Base-by-base conservation (phyloP, 2,888 invertebrate genomes). In the Phytoseiulus persimilis region DNA sequence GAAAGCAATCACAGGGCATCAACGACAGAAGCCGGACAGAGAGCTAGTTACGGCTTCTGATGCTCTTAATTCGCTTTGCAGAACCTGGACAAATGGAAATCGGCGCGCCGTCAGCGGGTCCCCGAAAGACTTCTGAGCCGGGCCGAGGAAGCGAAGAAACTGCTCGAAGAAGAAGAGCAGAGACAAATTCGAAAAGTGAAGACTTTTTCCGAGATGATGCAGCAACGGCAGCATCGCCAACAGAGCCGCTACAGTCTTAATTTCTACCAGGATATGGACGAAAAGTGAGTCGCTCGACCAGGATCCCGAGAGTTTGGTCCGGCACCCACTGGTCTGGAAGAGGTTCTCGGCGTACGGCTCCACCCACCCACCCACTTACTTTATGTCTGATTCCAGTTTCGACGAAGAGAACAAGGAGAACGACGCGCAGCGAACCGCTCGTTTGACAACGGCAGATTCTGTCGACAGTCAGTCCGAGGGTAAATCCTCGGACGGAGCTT, bases 41-140 rank as follows among this genome's bases (percentile, higher is more conserved):
- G 65, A 11, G 65, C 14, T 65, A 65, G 65, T 65, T 65, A 14
- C 65, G 65, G 14, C 65, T 14, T 65, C 65, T 65, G 65, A 65
- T 28, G 65, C 18, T 65, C 65, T 65, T 65, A 28, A 65, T 65
- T 65, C 28, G 65, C 28, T n/a, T 32, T 90, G 28, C 93, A 97
- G 96, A 97, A 97, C 94, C 94, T 97, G 94, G 96, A 97, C 93
- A 96, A 96, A 93, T 97, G 97, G 97, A 97, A 97, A 94, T 96
- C 96, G 91, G 96, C 96, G 91, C 94, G 97, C 92, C 95, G 97
- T 94, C 96, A 97, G 95, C 95, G 96, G 90, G 96, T 96, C 92
- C 96, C 96, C 92, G 96, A 96, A 93, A 96, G 96, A 91, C 96
- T 97, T 92, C 96, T 96, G 93, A 94, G 96, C 91, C 96, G 96